These are phyloP conservation scores for Psittacula derbiana DNA, from an alignment of 2,797 vertebrate genomes.

Conservation along the genomic window DNA sequence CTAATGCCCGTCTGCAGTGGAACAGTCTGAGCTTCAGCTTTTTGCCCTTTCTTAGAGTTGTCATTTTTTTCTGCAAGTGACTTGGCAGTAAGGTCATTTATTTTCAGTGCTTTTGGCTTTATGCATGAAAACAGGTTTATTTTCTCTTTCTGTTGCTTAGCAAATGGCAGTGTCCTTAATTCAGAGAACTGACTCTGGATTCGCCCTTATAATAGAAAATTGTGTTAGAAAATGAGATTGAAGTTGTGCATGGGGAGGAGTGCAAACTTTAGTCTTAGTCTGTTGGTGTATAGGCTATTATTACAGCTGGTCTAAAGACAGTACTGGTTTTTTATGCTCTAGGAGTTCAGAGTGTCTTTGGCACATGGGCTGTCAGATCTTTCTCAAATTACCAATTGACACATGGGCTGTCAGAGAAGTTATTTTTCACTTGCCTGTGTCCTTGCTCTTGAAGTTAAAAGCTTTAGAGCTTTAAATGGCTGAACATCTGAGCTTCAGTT, in stretches of 20 bases:
- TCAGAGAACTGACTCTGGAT: neutral
- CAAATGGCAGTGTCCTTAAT: neutral
- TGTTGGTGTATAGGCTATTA: neutral
- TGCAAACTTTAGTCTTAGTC: neutral
- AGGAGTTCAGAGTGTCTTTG: neutral
- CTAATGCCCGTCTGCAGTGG: neutral
- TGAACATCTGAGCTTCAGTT: neutral
- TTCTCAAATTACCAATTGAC: slow-evolving; percentile 22
- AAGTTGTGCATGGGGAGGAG: neutral
- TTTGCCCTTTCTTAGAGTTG: neutral
- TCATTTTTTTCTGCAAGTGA: neutral
- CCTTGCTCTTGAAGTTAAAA: neutral
- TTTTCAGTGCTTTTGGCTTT: neutral
- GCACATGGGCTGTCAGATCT: neutral
- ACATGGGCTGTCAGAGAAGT: neutral
- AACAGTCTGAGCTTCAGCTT: neutral
- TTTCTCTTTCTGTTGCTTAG: neutral
- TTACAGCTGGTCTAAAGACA: neutral
- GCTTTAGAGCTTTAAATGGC: neutral
- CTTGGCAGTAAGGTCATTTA: neutral
- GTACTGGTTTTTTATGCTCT: neutral
- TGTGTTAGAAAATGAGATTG: neutral
- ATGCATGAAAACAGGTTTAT: neutral
- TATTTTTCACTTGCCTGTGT: neutral
- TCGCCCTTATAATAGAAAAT: neutral